phyloP scores from a whole-genome alignment of 1,140 invertebrate species.

The Drosophila arizonae region DNA sequence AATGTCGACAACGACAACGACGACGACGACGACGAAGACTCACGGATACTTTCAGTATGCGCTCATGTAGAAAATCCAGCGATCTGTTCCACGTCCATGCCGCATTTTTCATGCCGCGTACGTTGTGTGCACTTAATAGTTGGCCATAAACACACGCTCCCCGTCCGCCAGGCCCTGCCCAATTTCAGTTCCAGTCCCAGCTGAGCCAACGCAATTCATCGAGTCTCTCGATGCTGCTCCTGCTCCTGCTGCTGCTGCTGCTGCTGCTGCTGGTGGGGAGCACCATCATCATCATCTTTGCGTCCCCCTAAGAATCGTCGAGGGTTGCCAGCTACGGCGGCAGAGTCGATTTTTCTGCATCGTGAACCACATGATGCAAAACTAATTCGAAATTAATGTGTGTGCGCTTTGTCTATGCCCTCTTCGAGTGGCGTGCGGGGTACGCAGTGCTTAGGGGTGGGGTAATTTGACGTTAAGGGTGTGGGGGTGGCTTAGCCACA shows the following conservation, averaged over 20 bases:
- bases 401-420: constrained; percentile 77
- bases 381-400: constrained; percentile 82
- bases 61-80: constrained; percentile 80
- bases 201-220: constrained; percentile 42
- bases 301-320: constrained; percentile 1
- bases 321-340: constrained; percentile 40
- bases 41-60: constrained; percentile 64
- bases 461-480: neutral
- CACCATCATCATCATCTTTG: constrained; percentile 3
- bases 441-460: neutral
- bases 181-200: constrained; percentile 28
- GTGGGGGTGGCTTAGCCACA: constrained; percentile 16
- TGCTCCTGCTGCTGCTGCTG: constrained; percentile 13
- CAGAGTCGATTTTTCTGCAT: constrained; percentile 78
- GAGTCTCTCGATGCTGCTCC: constrained; percentile 6
- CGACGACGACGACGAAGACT: constrained; percentile 25
- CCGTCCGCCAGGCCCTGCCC: neutral
- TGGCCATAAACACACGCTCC: constrained; percentile 69
- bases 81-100: constrained; percentile 80
- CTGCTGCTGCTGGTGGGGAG: constrained; percentile 31
- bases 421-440: constrained; percentile 13
- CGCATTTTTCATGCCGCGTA: constrained; percentile 75
- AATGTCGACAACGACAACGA: constrained; percentile 6
- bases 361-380: constrained; percentile 82
- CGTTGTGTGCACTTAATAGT: constrained; percentile 78